phyloP scores from a whole-genome alignment of 2,113 vertebrate genomes.

The Lichenostomus cassidix region DNA sequence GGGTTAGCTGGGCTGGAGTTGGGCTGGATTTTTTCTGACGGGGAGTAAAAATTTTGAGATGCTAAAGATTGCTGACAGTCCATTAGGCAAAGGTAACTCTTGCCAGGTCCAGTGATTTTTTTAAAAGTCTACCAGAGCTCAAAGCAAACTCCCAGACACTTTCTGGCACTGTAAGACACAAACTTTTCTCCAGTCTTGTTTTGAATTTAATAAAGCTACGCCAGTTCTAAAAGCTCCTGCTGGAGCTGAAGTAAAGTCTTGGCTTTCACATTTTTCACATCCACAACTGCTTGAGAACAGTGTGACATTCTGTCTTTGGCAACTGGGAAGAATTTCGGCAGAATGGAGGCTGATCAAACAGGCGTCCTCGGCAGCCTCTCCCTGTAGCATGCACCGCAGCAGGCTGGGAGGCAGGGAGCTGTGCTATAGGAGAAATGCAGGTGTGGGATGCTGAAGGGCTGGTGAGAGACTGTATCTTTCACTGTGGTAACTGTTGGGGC shows the following conservation, averaged over 20 bases:
- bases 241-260: not conserved
- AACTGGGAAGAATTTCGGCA: not conserved
- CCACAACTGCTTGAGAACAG: not conserved
- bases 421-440: not conserved
- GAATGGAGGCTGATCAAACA: not conserved
- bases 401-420: not conserved
- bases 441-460: not conserved
- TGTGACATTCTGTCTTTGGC: constrained; percentile 15
- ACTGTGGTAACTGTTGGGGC: not conserved
- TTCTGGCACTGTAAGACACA: constrained; percentile 6
- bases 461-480: not conserved
- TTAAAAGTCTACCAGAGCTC: constrained; percentile 11
- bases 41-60: not conserved
- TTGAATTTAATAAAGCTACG: not conserved
- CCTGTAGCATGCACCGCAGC: not conserved
- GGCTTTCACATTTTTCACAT: constrained; percentile 5
- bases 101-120: not conserved
- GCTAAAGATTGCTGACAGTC: not conserved
- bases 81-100: constrained; percentile 14
- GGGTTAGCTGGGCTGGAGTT: not conserved
- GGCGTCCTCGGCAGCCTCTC: accelerated
- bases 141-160: constrained; percentile 18
- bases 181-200: not conserved
- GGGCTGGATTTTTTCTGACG: not conserved
- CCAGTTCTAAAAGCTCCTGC: constrained; percentile 19